Evolutionary conservation across 2,113 vertebrate genomes (phyloP).

Genomic region (Stictonetta naevosa): DNA sequence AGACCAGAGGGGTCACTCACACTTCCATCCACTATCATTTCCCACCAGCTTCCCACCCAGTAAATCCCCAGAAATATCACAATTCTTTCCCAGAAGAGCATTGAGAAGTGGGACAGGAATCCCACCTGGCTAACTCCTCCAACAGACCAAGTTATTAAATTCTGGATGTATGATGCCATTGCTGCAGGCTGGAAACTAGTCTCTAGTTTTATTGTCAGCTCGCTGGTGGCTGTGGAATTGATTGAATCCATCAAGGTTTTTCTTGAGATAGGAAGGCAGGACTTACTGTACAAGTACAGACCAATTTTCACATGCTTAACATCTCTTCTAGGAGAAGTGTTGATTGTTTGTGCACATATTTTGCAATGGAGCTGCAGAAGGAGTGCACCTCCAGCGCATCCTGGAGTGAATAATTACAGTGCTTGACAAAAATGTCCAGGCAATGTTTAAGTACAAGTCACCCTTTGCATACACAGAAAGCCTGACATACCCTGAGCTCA

Average conservation of each 20-base stretch:
- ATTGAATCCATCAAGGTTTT: constrained; percentile 1
- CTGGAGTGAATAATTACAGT: not conserved
- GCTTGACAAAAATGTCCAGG: not conserved
- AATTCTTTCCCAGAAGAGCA: not conserved
- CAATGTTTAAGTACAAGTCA: accelerated
- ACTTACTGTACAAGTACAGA: not conserved
- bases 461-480: not conserved
- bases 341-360: not conserved
- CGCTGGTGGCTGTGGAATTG: not conserved
- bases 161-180: not conserved
- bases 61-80: accelerated
- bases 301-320: not conserved
- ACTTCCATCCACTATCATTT: not conserved
- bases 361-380: not conserved
- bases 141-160: not conserved
- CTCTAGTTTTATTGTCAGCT: not conserved
- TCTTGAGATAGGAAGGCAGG: not conserved
- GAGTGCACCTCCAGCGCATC: not conserved
- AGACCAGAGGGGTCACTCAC: not conserved
- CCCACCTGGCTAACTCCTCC: not conserved
- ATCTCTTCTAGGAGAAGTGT: not conserved
- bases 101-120: not conserved
- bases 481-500: not conserved
- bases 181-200: not conserved
- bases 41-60: not conserved